Conservation (phyloP, 2,888 invertebrate genomes). For the Monoplex corrugatus region DNA sequence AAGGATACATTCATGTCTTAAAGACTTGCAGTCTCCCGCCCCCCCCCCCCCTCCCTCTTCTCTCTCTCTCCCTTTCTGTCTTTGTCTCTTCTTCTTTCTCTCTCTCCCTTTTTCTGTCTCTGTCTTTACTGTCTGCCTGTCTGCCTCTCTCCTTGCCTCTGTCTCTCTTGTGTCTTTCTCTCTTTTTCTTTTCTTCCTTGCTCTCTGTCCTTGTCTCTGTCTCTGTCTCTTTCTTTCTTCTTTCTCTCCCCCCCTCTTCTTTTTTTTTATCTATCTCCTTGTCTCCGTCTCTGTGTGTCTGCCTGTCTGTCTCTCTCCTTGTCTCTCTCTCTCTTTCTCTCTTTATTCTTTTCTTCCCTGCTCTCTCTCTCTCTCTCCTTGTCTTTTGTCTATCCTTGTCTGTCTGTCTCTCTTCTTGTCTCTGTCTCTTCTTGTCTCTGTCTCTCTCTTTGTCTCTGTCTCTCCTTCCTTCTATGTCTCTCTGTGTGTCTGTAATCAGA, state of each 20-base stretch:
- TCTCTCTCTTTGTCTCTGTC: background rate
- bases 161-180: background rate
- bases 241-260: background rate
- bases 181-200: background rate
- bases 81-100: background rate
- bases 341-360: background rate
- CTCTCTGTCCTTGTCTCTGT: background rate
- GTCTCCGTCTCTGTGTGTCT: no score
- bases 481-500: background rate
- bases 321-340: background rate
- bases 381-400: background rate
- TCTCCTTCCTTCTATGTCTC: background rate
- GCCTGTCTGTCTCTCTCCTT: background rate
- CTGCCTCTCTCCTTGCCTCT: background rate
- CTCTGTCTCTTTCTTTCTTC: background rate
- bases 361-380: slow-evolving; percentile 12
- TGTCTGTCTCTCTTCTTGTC: background rate
- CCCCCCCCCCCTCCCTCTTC: background rate
- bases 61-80: background rate
- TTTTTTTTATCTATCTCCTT: background rate
- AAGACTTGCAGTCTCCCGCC: no score
- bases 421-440: background rate
- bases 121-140: background rate
- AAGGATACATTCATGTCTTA: no score
- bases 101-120: background rate